Base-by-base conservation (phyloP, 2,888 invertebrate genomes). In the Hirtodrosophila trivittata region DNA sequence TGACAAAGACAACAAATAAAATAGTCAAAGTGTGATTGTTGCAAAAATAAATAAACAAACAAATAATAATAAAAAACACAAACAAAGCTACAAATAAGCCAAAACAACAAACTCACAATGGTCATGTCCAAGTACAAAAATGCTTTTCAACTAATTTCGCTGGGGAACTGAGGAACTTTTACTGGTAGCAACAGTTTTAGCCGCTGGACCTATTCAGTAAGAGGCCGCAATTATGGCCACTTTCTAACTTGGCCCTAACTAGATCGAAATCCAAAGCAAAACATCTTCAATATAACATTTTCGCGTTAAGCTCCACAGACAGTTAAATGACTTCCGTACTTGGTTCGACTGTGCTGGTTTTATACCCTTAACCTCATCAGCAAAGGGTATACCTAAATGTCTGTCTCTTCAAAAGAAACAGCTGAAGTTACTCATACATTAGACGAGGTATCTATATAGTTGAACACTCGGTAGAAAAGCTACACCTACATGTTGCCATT, bases 321-420 rank as follows among this genome's bases (percentile, higher is more conserved):
- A 60, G 69, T 82, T 77, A 82, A 82, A 85, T 75, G 75, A 82
- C 80, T 78, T 82, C 85, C 81, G 85, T 42, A 52, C 67, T 58
- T 38, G 38, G 57, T 38, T 62, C 38, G 18, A 21, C 18, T 21
- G 18, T 37, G 10, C 13, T 13, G 8, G 37, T 13, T 12, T 9
- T 37, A 16, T 37, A 41, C 16, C 41, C 16, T 41, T 18, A 21
- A 25, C 28, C 8, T 18, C 18, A 21, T 21, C 2, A 21, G 18
- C 5, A 21, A n/a, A n/a, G n/a, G n/a, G n/a, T n/a, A 2, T 21
- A 21, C 18, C 5, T 3, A 5, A 21, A 3, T 21, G 3, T 21
- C 18, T 21, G 2, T 21, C 18, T 3, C 5, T 21, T 21, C 3
- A 21, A 21, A 21, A 21, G 2, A 21, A 21, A 21, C n/a, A n/a